A percentile compares a stretch with the other conserved stretches of the same genome.
These are phyloP conservation scores for Orbicella faveolata DNA, from an alignment of 64 coral and sea anemone species.

Conservation along the genomic window DNA sequence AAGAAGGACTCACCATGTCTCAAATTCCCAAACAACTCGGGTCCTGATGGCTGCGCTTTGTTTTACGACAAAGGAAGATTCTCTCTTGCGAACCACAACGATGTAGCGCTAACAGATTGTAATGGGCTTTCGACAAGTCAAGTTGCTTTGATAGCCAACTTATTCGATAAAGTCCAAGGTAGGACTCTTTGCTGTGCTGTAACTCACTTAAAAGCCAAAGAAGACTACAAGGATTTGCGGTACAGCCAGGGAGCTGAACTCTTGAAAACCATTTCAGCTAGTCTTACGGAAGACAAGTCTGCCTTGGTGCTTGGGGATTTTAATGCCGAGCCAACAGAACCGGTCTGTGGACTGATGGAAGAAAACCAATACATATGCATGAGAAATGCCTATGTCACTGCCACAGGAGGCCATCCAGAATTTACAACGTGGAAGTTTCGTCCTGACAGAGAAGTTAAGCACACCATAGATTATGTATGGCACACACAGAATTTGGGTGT, in stretches of 20 bases:
- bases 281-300: constrained; percentile 41
- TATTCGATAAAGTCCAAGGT: constrained; percentile 44
- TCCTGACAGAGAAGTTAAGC: constrained; percentile 78
- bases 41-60: constrained; percentile 86
- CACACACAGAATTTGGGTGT: constrained; percentile 65
- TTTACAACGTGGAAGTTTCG: constrained; percentile 94
- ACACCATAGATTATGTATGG: constrained; percentile 96
- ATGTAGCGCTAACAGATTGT: constrained; percentile 51
- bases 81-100: constrained; percentile 37
- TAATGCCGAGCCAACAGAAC: constrained; percentile 90
- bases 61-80: constrained; percentile 83
- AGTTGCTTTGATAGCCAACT: constrained; percentile 77
- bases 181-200: constrained; percentile 61
- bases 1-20: constrained; percentile 92
- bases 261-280: constrained; percentile 52
- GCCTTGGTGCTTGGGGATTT: constrained; percentile 89
- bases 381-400: constrained; percentile 68
- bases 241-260: constrained; percentile 59
- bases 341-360: constrained; percentile 80
- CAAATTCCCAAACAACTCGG: constrained; percentile 77
- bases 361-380: constrained; percentile 55
- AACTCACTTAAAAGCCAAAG: constrained; percentile 95
- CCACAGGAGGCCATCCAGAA: constrained; percentile 49
- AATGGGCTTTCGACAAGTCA: constrained; percentile 70
- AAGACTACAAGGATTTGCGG: constrained; percentile 61